A percentile compares a stretch with the other conserved stretches of the same genome.
These are phyloP conservation scores for Oscheius myriophilus DNA, from an alignment of 2,888 invertebrate genomes.

Conservation along the genomic window DNA sequence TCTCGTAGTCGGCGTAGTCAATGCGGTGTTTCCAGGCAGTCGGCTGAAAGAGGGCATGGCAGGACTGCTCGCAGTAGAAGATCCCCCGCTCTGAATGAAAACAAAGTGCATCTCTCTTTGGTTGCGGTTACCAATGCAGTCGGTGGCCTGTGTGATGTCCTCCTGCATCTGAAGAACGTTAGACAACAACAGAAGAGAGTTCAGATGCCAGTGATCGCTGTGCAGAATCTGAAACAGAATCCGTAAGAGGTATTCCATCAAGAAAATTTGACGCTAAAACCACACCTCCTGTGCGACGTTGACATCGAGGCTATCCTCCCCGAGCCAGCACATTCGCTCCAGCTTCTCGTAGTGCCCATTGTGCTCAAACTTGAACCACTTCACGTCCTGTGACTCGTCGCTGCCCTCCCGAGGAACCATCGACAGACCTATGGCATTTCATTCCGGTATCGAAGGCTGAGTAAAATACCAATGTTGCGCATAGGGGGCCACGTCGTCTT, in stretches of 20 bases:
- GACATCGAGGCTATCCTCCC: slow-evolving; percentile 32
- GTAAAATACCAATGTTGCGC: slow-evolving; percentile 34
- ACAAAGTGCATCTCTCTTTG: neutral
- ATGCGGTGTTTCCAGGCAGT: slow-evolving; percentile 74
- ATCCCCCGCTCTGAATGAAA: slow-evolving; percentile 79
- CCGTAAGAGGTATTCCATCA: too few relatives aligned
- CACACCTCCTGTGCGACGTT: slow-evolving; percentile 33
- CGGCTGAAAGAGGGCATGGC: slow-evolving; percentile 85
- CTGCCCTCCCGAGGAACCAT: slow-evolving; percentile 40
- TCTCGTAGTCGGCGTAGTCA: slow-evolving; percentile 84
- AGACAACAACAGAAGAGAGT: slow-evolving; percentile 58
- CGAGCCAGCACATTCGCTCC: slow-evolving; percentile 38
- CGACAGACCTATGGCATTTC: slow-evolving; percentile 39
- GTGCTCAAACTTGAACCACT: slow-evolving; percentile 45
- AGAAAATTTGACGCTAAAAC: neutral
- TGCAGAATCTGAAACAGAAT: slow-evolving; percentile 30
- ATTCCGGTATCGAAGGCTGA: neutral
- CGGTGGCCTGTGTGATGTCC: slow-evolving; percentile 51
- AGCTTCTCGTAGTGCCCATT: slow-evolving; percentile 34
- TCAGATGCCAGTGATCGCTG: slow-evolving; percentile 58
- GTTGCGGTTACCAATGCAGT: slow-evolving; percentile 63
- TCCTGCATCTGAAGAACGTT: slow-evolving; percentile 57
- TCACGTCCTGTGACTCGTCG: slow-evolving; percentile 13
- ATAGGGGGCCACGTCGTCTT: slow-evolving; percentile 52
- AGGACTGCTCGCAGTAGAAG: slow-evolving; percentile 81